These are phyloP conservation scores for Pegoplata infirma DNA, from an alignment of 2,888 invertebrate species.

Conservation along the genomic window DNA sequence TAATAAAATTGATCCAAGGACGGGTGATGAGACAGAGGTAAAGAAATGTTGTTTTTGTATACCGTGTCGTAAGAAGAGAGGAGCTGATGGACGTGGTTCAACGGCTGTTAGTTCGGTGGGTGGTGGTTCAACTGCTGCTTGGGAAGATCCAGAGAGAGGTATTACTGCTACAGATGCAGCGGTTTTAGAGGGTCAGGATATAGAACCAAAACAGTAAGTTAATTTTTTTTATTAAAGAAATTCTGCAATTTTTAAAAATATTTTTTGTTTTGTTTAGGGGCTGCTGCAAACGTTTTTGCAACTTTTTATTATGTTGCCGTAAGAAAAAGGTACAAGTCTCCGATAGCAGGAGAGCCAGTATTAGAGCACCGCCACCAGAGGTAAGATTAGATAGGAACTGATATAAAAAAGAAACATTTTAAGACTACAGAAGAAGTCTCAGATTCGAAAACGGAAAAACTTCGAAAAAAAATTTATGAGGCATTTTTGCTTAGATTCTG, in stretches of 20 bases:
- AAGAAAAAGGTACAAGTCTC: slow-evolving; percentile 73
- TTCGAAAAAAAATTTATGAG: too few species aligned
- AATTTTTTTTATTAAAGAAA: neutral
- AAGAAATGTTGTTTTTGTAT: slow-evolving; percentile 77
- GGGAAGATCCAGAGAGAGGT: slow-evolving; percentile 74
- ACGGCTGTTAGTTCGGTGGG: slow-evolving; percentile 61
- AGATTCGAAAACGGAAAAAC: too few species aligned
- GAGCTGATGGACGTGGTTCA: slow-evolving; percentile 50
- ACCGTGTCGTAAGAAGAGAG: slow-evolving; percentile 73
- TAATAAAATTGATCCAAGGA: slow-evolving; percentile 76
- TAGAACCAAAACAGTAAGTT: slow-evolving; percentile 66
- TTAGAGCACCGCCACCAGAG: slow-evolving; percentile 81
- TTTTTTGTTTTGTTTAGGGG: slow-evolving; percentile 67
- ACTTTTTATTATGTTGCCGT: slow-evolving; percentile 77
- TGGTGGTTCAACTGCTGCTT: slow-evolving; percentile 68
- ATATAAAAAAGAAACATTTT: too few species aligned
- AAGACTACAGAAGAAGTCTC: too few species aligned
- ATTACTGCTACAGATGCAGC: slow-evolving; percentile 75
- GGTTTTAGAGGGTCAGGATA: slow-evolving; percentile 80
- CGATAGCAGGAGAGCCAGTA: slow-evolving; percentile 82
- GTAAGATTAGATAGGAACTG: slow-evolving; percentile 71
- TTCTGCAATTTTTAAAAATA: neutral
- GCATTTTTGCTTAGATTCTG: too few species aligned
- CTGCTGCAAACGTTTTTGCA: slow-evolving; percentile 75
- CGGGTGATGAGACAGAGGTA: slow-evolving; percentile 72